Evolutionary conservation across 92 coral and sea anemone genomes (phyloP).

Genomic region (Pocillopora grandis): DNA sequence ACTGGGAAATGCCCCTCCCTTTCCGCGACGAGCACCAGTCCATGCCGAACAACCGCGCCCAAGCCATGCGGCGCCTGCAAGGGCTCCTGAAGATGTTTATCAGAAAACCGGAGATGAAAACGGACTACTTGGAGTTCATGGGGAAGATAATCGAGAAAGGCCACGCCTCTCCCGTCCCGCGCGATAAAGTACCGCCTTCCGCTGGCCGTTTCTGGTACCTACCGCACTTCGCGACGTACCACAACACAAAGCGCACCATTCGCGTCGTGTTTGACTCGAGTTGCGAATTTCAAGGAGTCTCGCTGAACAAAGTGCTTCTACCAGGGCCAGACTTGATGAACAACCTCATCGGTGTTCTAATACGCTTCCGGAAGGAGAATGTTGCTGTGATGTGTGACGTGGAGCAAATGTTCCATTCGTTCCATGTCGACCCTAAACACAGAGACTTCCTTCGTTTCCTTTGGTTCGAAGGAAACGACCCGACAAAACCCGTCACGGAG

Average conservation of each 20-base stretch:
- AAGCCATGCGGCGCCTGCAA: conserved; percentile 54
- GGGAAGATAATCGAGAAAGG: conserved; percentile 54
- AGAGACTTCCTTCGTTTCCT: conserved; percentile 66
- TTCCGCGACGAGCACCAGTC: too few species aligned
- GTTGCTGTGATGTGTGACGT: conserved; percentile 42
- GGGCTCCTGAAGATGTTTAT: conserved; percentile 44
- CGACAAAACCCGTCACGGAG: conserved; percentile 46
- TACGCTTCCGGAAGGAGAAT: conserved; percentile 49
- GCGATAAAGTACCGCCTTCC: conserved; percentile 17
- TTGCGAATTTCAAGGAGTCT: conserved; percentile 47
- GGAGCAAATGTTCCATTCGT: conserved; percentile 60
- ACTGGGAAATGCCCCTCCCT: too few species aligned
- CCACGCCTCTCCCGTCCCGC: conserved; percentile 59
- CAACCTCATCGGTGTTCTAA: conserved; percentile 56
- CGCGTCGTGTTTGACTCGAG: conserved; percentile 64
- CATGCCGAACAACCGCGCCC: too few species aligned
- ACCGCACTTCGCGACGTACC: conserved; percentile 63
- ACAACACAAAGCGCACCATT: conserved; percentile 58
- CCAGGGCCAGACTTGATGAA: conserved; percentile 70
- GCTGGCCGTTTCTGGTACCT: conserved; percentile 59
- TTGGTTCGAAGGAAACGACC: conserved; percentile 63
- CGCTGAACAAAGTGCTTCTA: conserved; percentile 60
- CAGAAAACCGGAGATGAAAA: conserved; percentile 60
- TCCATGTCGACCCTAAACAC: conserved; percentile 62
- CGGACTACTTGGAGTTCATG: conserved; percentile 69